Evolutionary conservation across 1,140 invertebrate genomes (phyloP).

Genomic region (Leptestheria dahalacensis): DNA sequence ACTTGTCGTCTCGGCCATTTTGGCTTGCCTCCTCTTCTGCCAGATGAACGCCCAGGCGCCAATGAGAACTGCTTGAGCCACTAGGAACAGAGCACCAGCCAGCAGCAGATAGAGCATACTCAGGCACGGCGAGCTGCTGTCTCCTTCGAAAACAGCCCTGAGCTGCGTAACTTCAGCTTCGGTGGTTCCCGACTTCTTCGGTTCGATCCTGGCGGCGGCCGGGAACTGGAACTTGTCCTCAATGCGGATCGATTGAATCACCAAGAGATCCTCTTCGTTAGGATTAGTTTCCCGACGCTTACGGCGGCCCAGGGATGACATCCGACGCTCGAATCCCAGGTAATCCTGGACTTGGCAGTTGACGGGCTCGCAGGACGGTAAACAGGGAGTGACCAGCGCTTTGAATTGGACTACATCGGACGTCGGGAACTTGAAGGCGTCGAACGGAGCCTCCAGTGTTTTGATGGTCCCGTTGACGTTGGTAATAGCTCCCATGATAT

Average conservation of each 20-base stretch:
- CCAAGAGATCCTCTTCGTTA: constrained; percentile 29
- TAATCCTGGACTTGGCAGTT: constrained; percentile 31
- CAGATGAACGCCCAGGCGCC: constrained; percentile 29
- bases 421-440: constrained; percentile 41
- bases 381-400: constrained; percentile 36
- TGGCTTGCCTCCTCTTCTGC: constrained; percentile 21
- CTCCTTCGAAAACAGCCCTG: constrained; percentile 10
- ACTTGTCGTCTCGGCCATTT: constrained; percentile 17
- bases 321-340: constrained; percentile 26
- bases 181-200: constrained; percentile 12
- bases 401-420: constrained; percentile 39
- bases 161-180: constrained; percentile 16
- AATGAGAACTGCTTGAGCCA: constrained; percentile 28
- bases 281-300: constrained; percentile 17
- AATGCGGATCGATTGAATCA: constrained; percentile 35
- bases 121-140: constrained; percentile 20
- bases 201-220: constrained; percentile 19
- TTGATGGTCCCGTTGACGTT: constrained; percentile 27
- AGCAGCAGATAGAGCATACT: constrained; percentile 26
- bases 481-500: constrained; percentile 33
- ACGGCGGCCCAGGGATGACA: constrained; percentile 30
- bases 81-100: constrained; percentile 27
- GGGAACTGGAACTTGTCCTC: constrained; percentile 34
- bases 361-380: constrained; percentile 35
- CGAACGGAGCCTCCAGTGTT: constrained; percentile 34